These are phyloP conservation scores for Helicoverpa armigera DNA, from an alignment of 1,140 invertebrate genomes.

Conservation along the genomic window DNA sequence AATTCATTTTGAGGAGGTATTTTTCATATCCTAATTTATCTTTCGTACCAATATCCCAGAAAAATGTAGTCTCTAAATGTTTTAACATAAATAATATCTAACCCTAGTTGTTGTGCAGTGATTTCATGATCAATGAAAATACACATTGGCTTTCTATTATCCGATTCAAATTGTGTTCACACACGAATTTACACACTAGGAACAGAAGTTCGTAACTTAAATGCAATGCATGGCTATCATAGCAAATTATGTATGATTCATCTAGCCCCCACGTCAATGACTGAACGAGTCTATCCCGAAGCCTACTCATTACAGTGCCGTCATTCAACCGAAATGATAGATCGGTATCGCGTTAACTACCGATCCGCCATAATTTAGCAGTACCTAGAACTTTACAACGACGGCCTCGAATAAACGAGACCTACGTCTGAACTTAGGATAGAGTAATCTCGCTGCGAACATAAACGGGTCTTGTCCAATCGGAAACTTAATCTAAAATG, in stretches of 20 bases:
- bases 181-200: background rate
- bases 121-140: no score
- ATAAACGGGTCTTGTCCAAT: conserved; percentile 23
- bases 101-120: no score
- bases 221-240: background rate
- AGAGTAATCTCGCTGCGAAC: conserved; percentile 15
- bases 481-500: conserved; percentile 13
- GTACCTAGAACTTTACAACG: conserved; percentile 12
- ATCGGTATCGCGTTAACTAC: conserved; percentile 28
- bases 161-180: background rate
- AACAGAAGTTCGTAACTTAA: background rate
- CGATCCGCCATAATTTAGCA: conserved; percentile 4
- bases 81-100: no score
- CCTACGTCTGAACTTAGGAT: background rate
- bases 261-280: background rate
- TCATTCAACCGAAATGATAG: conserved; percentile 44
- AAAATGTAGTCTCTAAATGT: no score
- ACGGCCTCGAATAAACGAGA: background rate
- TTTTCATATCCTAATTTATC: no score
- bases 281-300: conserved; percentile 12
- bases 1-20: background rate
- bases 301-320: conserved; percentile 33
- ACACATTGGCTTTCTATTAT: no score
- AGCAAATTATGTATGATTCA: background rate
- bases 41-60: no score